Evolutionary conservation across 2,113 vertebrate genomes (phyloP), one percentile per base, ranked within the genome.

Genomic region (Caranx ignobilis): DNA sequence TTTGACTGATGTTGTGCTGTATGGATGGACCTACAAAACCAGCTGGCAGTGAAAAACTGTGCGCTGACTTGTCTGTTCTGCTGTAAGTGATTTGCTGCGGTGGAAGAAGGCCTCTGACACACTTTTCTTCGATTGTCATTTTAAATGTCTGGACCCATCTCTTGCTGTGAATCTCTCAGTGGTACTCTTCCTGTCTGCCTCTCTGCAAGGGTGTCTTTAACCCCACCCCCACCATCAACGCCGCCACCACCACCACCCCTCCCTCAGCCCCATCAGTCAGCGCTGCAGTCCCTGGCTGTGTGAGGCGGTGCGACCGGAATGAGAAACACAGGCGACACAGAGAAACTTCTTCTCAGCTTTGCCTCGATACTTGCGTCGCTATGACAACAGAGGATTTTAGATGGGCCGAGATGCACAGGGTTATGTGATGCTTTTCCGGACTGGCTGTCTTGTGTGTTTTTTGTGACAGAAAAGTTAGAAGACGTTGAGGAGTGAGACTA

Each of bases 311-410:
- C 72, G 88, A 90, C 80, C 71, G 10, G 93, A 93, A 93, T 93
- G 78, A 91, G 90, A 91, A 95, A 89, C 90, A 79, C 75, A 54
- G 79, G 78, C 73, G 55, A 84, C 87, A 94, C 92, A 95, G 92
- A 94, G 90, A 74, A 79, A 79, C 87, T 93, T 94, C 92, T 94
- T 94, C 87, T 87, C 82, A n/a, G 80, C 78, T 83, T 69, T 64
- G 65, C 75, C 87, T 90, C 73, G 8, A 70, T 65, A 75, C 89
- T 82, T 3, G 75, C 13, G 91, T 94, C 76, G 74, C 93, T 75
- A 94, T 94, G 92, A 86, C 91, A 73, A 93, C 88, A 54, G 77
- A 87, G 85, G 85, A 83, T 84, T 91, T 79, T 47, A 84, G 78
- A 86, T 83, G 81, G 76, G 67, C 62, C 2, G 41, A 77, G 88